Percentiles rank a stretch among this genome's conserved stretches.
Conservation (phyloP, 2,797 vertebrate genomes). For the Enoplosus armatus region DNA sequence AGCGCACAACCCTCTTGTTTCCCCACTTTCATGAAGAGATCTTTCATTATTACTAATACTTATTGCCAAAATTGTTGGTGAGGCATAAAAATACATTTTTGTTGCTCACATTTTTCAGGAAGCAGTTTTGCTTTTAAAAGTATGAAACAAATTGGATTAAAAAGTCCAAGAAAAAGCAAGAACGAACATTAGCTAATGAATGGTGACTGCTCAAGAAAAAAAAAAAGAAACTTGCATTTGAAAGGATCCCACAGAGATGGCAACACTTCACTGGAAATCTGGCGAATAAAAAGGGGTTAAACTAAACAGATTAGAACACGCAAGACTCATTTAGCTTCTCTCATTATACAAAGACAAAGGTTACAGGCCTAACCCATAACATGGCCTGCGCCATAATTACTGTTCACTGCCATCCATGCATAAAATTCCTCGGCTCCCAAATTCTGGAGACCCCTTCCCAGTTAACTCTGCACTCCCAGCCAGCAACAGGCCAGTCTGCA, state of each 20-base stretch:
- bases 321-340: constrained; percentile 61
- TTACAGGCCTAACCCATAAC: constrained; percentile 72
- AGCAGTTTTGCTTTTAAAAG: neutral
- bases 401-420: constrained; percentile 80
- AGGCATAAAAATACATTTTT: neutral
- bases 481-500: constrained; percentile 65
- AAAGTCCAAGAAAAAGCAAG: neutral
- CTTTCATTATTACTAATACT: neutral
- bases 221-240: neutral
- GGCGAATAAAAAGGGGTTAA: constrained; percentile 41
- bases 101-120: neutral
- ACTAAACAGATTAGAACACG: constrained; percentile 70
- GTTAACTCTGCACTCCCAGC: constrained; percentile 49
- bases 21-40: neutral
- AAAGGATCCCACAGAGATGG: constrained; percentile 10
- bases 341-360: constrained; percentile 75
- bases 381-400: constrained; percentile 79
- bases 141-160: neutral
- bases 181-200: neutral
- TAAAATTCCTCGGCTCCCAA: constrained; percentile 82
- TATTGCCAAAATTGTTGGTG: neutral
- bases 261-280: constrained; percentile 20
- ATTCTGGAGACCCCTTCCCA: constrained; percentile 66
- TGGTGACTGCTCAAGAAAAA: neutral
- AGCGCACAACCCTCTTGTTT: neutral